These are phyloP conservation scores for Taphrorychus bicolor DNA, from an alignment of 2,888 invertebrate genomes.

Conservation along the genomic window DNA sequence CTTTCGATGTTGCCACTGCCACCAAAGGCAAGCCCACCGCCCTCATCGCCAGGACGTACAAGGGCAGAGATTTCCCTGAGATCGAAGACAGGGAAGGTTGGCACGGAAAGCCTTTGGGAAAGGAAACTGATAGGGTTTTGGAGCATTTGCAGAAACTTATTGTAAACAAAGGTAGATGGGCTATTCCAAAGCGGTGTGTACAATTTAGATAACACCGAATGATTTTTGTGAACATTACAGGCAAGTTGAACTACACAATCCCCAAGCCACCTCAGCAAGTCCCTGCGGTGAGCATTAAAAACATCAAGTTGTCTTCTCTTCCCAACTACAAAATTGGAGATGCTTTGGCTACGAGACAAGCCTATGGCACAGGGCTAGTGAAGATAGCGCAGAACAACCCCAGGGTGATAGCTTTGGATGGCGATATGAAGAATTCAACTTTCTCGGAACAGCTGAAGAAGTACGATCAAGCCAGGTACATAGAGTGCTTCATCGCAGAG, in stretches of 20 bases:
- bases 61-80: slow-evolving; percentile 89
- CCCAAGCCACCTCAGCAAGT: slow-evolving; percentile 72
- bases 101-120: slow-evolving; percentile 97
- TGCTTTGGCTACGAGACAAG: slow-evolving; percentile 84
- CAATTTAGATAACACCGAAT: neutral
- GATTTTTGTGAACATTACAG: slow-evolving; percentile 51
- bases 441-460: slow-evolving; percentile 90
- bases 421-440: slow-evolving; percentile 98
- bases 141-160: slow-evolving; percentile 71
- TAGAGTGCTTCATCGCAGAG: slow-evolving; percentile 99
- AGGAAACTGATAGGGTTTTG: slow-evolving; percentile 74
- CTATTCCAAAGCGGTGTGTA: no score
- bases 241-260: slow-evolving; percentile 63
- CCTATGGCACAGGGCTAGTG: slow-evolving; percentile 92
- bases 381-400: slow-evolving; percentile 78
- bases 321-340: slow-evolving; percentile 84
- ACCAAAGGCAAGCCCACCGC: slow-evolving; percentile 87
- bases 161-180: slow-evolving; percentile 68
- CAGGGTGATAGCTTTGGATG: slow-evolving; percentile 92
- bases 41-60: slow-evolving; percentile 93
- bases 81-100: slow-evolving; percentile 94
- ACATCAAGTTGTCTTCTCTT: slow-evolving; percentile 75
- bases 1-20: slow-evolving; percentile 78
- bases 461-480: slow-evolving; percentile 71
- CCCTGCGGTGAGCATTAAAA: slow-evolving; percentile 72